Conservation (phyloP, 2,113 vertebrate genomes). For the Pseudopodoces humilis region DNA sequence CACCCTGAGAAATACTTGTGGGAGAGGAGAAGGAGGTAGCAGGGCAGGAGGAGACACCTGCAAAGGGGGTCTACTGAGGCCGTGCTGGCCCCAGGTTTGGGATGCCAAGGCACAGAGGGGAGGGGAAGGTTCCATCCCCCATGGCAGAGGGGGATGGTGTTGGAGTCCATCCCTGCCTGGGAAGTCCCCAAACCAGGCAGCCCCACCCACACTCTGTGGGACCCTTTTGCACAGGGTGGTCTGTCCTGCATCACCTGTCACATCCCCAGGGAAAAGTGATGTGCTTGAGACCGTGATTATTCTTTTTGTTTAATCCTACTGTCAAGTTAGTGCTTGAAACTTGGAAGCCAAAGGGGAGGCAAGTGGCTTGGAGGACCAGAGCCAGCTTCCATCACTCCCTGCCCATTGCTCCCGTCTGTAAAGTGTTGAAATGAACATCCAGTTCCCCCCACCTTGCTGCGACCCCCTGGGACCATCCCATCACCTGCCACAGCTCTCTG, state of each 20-base stretch:
- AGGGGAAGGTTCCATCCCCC: not conserved
- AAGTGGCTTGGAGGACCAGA: not conserved
- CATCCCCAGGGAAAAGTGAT: not conserved
- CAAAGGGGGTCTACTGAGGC: not conserved
- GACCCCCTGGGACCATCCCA: not conserved
- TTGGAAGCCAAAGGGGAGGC: not conserved
- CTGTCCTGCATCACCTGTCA: not conserved
- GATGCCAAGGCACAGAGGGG: not conserved
- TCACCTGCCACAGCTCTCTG: fast-evolving
- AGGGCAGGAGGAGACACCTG: not conserved
- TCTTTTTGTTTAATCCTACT: not conserved
- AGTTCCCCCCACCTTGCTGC: not conserved
- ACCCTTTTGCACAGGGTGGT: not conserved
- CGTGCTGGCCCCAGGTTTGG: fast-evolving
- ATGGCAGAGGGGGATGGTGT: fast-evolving
- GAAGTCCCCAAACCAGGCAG: not conserved
- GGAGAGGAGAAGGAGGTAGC: not conserved
- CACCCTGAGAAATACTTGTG: not conserved
- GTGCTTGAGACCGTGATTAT: not conserved
- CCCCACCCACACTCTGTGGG: not conserved
- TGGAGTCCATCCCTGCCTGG: not conserved
- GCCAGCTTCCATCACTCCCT: not conserved
- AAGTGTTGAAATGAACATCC: not conserved
- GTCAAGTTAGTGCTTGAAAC: not conserved
- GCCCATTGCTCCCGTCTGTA: not conserved